Evolutionary conservation across 2,113 vertebrate genomes (phyloP), one percentile per base, ranked within the genome.

Genomic region (Erythrocebus patas): DNA sequence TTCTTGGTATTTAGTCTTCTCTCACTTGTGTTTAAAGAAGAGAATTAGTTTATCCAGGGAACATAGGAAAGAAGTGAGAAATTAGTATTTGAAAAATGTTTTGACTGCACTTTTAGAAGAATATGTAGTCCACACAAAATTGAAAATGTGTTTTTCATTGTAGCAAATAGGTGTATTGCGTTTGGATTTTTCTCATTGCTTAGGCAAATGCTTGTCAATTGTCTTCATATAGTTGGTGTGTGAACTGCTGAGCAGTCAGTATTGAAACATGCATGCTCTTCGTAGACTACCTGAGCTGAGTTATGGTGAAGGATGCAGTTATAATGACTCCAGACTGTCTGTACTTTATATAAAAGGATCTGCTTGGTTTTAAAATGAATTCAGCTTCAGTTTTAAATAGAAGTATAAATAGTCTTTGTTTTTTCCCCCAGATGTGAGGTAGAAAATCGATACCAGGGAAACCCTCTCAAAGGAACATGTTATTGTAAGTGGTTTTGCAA

Each of bases 391-490:
- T 97, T 73, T 78, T 55, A 13, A 88, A 35, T 50, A 68, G 22
- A 64, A 76, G 25, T 64, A 87, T 87, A 97, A 97, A 97, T 95
- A 96, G 97, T 80, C 87, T 94, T 92, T 27, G 30, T 81, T 89
- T 98, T 95, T 94, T 78, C 3, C 52, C 14, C 90, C 97, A 99
- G 99, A 98, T 99, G 99, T 98, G 99, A 99, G 98, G 99, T 99
- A 0, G 99, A 99, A 98, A 99, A 99, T 89, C 99, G 99, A 75
- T 99, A 99, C 98, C 99, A 99, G 97, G 99, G 99, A 98, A 99
- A 99, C 98, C 99, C 99, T 57, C 99, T 99, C 94, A 99, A 99
- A 99, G 99, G 99, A 98, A 99, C 99, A 0, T 99, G 99, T 98
- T 99, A 99, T 98, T 99, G 99, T 99, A 98, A 99, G 99, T 99